Percentiles rank a stretch among this genome's conserved stretches.
These are phyloP conservation scores for Patiria miniata DNA, from an alignment of 35 echinoderm and acorn worm species.

Conservation along the genomic window DNA sequence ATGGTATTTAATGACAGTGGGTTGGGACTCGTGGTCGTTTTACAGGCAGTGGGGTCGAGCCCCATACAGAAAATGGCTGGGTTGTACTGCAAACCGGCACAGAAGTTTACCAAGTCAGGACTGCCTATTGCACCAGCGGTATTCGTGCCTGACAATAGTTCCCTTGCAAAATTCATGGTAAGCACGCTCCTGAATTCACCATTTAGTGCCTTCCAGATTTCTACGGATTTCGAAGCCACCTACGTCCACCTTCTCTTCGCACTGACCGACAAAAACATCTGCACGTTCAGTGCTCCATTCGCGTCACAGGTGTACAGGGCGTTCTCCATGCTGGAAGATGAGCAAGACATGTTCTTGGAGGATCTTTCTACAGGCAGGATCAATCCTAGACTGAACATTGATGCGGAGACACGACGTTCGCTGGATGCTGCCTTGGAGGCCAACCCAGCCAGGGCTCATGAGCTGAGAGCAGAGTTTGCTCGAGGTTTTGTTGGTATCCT, in stretches of 20 bases:
- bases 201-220: slow-evolving; percentile 36
- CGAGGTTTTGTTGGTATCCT: slow-evolving; percentile 71
- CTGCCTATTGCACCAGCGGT: not conserved
- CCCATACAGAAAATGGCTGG: not conserved
- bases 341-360: slow-evolving; percentile 49
- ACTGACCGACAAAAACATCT: slow-evolving; percentile 50
- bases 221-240: slow-evolving; percentile 45
- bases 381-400: slow-evolving; percentile 40
- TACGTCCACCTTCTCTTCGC: slow-evolving; percentile 81
- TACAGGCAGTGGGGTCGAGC: not conserved
- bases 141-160: not conserved
- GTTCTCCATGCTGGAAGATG: slow-evolving; percentile 38
- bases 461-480: slow-evolving; percentile 67
- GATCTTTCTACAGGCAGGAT: slow-evolving; percentile 67
- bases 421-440: slow-evolving; percentile 3
- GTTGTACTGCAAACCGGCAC: not conserved
- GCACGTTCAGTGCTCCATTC: slow-evolving; percentile 22
- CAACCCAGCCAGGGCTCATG: slow-evolving; percentile 45
- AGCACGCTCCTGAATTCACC: not conserved
- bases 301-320: slow-evolving; percentile 34
- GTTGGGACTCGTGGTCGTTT: too few relatives aligned
- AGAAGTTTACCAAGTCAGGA: slow-evolving; percentile 8
- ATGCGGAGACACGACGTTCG: not conserved
- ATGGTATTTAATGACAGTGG: too few relatives aligned
- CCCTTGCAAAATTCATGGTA: not conserved